Conservation (phyloP, 2,797 vertebrate species). For the Platalea minor region DNA sequence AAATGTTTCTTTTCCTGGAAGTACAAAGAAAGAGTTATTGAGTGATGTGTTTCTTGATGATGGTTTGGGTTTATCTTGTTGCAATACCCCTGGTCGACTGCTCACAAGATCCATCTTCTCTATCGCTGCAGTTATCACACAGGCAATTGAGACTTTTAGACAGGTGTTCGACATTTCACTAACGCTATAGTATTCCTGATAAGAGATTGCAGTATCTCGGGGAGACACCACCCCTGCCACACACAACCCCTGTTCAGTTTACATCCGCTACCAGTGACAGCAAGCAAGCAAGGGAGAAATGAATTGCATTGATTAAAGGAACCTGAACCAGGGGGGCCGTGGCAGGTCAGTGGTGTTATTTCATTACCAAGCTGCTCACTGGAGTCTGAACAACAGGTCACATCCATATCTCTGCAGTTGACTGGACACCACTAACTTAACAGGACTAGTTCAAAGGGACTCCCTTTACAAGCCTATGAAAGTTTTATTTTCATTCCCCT, state of each 20-base stretch:
- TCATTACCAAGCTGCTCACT: constrained; percentile 57
- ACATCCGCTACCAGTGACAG: constrained; percentile 57
- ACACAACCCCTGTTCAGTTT: background rate
- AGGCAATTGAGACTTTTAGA: background rate
- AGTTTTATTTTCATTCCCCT: constrained; percentile 33
- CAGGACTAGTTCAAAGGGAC: constrained; percentile 50
- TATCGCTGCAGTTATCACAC: background rate
- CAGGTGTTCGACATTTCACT: background rate
- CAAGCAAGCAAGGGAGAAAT: constrained; percentile 56
- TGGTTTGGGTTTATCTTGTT: background rate
- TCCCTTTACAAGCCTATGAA: background rate
- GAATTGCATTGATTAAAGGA: constrained; percentile 66
- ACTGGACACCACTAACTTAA: constrained; percentile 50
- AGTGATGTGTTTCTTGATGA: background rate
- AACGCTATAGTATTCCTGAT: background rate
- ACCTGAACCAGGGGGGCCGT: background rate
- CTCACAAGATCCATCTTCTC: background rate
- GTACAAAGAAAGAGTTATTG: background rate
- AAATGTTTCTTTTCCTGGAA: background rate
- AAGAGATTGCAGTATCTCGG: background rate
- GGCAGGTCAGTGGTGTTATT: constrained; percentile 58
- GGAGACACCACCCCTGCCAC: background rate
- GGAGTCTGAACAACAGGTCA: constrained; percentile 53
- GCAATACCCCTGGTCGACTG: background rate
- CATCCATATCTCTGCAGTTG: constrained; percentile 57